phyloP scores from a whole-genome alignment of 2,797 vertebrate genomes.

The Taeniopygia guttata region DNA sequence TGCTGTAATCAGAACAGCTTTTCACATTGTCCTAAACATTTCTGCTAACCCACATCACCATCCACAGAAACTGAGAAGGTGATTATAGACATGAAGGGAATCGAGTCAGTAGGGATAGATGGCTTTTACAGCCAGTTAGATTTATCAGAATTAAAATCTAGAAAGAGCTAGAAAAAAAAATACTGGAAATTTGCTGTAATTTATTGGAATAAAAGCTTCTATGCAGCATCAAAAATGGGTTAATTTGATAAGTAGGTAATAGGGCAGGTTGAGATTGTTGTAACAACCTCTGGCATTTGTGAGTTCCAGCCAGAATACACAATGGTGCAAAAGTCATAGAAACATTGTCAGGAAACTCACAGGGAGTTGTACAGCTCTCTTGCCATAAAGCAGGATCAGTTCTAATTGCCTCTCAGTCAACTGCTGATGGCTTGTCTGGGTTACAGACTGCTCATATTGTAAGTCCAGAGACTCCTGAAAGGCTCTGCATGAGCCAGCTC shows the following conservation, averaged over 20 bases:
- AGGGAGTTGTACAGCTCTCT: background rate
- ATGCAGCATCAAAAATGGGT: background rate
- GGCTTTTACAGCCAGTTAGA: background rate
- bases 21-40: background rate
- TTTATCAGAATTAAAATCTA: background rate
- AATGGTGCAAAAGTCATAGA: background rate
- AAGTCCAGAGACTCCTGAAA: background rate
- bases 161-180: background rate
- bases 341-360: background rate
- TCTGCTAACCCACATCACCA: background rate
- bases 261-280: background rate
- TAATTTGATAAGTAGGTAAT: background rate
- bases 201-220: background rate
- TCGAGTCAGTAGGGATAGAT: background rate
- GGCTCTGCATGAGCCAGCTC: background rate
- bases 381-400: background rate
- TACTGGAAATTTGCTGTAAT: background rate
- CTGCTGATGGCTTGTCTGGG: background rate
- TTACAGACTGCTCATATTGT: accelerated
- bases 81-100: background rate
- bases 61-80: background rate
- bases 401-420: background rate
- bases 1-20: background rate
- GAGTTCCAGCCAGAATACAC: background rate
- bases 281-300: background rate